Conservation (phyloP, 2,888 invertebrate species). For the Candidula unifasciata region DNA sequence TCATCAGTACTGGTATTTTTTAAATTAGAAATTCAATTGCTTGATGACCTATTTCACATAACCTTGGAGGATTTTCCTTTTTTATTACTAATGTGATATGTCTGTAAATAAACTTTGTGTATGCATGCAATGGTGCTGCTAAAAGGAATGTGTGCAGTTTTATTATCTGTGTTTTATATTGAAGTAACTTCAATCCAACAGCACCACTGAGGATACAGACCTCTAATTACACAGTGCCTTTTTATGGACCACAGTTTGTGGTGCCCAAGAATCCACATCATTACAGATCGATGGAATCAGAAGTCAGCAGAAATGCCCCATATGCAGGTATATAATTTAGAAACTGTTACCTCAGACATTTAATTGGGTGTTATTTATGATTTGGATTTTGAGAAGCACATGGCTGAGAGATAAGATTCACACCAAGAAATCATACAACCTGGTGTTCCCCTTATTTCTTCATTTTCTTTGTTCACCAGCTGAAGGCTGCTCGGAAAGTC, state of each 20-base stretch:
- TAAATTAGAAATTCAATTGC: too few species aligned
- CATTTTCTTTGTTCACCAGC: too few species aligned
- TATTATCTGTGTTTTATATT: neutral
- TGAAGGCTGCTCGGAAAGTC: too few species aligned
- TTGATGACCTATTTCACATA: too few species aligned
- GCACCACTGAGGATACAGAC: constrained; percentile 50
- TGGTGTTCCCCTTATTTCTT: too few species aligned
- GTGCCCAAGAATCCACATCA: constrained; percentile 60
- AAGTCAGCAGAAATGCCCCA: constrained; percentile 64
- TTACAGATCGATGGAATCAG: constrained; percentile 56
- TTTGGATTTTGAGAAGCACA: too few species aligned
- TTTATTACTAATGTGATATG: too few species aligned
- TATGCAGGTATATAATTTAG: constrained; percentile 61
- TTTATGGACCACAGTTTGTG: constrained; percentile 59
- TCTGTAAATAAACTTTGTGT: neutral
- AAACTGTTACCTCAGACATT: neutral
- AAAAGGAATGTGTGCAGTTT: neutral
- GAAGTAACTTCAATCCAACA: neutral
- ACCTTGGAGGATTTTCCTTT: too few species aligned
- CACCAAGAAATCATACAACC: too few species aligned
- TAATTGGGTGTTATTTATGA: neutral
- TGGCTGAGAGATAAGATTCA: too few species aligned
- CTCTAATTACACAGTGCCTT: constrained; percentile 57
- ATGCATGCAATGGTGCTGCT: neutral
- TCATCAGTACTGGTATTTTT: too few species aligned